A percentile compares a stretch with the other conserved stretches of the same genome.
phyloP scores from a whole-genome alignment of 2,888 invertebrate species.

The Phyto melanocephala region DNA sequence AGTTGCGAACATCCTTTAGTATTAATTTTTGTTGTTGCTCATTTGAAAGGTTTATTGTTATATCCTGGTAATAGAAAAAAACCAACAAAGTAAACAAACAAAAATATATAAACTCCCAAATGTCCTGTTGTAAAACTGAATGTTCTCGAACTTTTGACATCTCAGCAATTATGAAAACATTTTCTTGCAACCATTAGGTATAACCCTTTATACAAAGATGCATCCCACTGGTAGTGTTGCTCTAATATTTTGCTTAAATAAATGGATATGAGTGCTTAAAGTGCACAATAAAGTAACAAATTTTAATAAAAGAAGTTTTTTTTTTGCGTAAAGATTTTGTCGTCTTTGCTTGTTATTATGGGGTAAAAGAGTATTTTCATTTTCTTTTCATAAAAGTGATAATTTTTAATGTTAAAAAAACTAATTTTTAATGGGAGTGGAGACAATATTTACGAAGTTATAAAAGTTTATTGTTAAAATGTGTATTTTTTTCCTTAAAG shows the following conservation, averaged over 20 bases:
- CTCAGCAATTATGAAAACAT: constrained; percentile 65
- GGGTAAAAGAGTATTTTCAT: background rate
- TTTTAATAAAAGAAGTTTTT: constrained; percentile 47
- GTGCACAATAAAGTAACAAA: constrained; percentile 39
- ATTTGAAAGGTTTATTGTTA: constrained; percentile 14
- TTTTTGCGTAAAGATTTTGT: constrained; percentile 12
- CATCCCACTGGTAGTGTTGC: background rate
- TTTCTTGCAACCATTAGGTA: constrained; percentile 47
- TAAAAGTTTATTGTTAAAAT: constrained; percentile 50
- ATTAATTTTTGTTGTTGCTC: constrained; percentile 16
- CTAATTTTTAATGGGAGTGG: constrained; percentile 36
- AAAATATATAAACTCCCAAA: constrained; percentile 54
- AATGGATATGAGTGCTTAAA: constrained; percentile 26
- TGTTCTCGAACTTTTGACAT: constrained; percentile 65
- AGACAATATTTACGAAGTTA: constrained; percentile 50
- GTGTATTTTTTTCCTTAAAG: no score
- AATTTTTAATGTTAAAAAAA: constrained; percentile 41
- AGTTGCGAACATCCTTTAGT: background rate
- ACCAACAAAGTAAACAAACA: background rate
- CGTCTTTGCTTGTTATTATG: constrained; percentile 29
- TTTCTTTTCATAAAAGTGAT: no score
- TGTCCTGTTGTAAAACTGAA: constrained; percentile 54
- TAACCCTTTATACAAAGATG: constrained; percentile 46
- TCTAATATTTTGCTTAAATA: background rate
- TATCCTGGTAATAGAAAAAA: constrained; percentile 5